Base-by-base conservation (phyloP, 2,113 vertebrate species). In the Aix galericulata region DNA sequence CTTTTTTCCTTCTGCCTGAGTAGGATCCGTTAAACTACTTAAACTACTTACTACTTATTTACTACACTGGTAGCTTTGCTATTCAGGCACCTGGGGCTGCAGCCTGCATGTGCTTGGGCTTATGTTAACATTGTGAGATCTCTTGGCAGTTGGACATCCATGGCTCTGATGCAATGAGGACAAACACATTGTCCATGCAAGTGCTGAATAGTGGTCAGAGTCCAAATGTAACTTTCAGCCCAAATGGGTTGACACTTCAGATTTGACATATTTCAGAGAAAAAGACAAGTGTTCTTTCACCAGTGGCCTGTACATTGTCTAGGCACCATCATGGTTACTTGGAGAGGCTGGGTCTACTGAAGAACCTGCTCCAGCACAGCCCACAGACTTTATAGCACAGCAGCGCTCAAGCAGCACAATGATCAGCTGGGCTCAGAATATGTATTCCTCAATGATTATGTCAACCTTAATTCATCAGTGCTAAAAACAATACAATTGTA, bases 401-500 rank as follows among this genome's bases (percentile, higher is more conserved):
- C 71, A 69, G 53, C 27, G 55, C 5, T 75, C n/a, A 36, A 72
- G 67, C 17, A 69, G 79, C 72, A 94, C 93, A 95, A 89, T 63
- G 31, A 94, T 89, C 22, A 1, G 6, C 4, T 42, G n/a, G 67
- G 27, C 50, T 78, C 73, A 66, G 77, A 96, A 78, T 69, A 29
- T 0, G 0, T 91, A 87, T 89, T 82, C 42, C 63, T 88, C 73
- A 87, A 89, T 69, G 11, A 56, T 77, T 92, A 92, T 76, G 89
- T 95, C 83, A 96, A 74, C 71, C 31, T 53, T 31, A 84, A 89
- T 53, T 63, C 75, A 82, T 15, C 32, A 92, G 27, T 14, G 75
- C 60, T 73, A 72, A 53, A 84, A 92, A 94, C 71, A 96, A 87
- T 82, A 55, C 74, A 86, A 81, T 74, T 77, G 72, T 77, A 86